Evolutionary conservation across 2,797 vertebrate genomes (phyloP).

Genomic region (Leucoraja ocellata): DNA sequence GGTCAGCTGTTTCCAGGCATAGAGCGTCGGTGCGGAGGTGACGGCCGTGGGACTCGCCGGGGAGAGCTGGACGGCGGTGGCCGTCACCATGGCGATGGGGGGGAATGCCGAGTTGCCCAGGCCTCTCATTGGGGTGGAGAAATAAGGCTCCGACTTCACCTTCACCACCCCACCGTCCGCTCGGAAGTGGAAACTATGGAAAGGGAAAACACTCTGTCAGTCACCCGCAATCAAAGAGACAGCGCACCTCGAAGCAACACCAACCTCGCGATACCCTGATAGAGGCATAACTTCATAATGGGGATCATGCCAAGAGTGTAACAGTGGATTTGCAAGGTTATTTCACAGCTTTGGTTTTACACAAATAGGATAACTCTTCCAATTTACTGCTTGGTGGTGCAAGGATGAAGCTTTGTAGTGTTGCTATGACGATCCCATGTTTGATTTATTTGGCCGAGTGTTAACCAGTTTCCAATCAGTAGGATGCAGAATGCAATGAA

Average conservation of each 20-base stretch:
- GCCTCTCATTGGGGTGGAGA: slow-evolving; percentile 60
- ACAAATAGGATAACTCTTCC: background rate
- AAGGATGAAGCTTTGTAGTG: background rate
- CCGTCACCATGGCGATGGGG: slow-evolving; percentile 68
- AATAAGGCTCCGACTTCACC: slow-evolving; percentile 71
- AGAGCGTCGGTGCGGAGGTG: slow-evolving; percentile 78
- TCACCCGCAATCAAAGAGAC: background rate
- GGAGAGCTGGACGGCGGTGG: slow-evolving; percentile 67
- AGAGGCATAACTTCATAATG: background rate
- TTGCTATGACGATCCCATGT: background rate
- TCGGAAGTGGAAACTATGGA: slow-evolving; percentile 86
- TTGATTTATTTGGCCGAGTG: background rate
- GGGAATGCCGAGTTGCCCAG: slow-evolving; percentile 62
- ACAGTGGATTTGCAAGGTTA: background rate
- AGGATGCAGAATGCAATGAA: background rate
- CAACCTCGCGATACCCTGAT: background rate
- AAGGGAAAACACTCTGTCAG: slow-evolving; percentile 3
- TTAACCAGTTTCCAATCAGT: background rate
- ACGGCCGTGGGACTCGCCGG: slow-evolving; percentile 67
- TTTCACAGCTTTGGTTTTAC: background rate
- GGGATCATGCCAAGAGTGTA: background rate
- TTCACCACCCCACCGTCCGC: slow-evolving; percentile 73
- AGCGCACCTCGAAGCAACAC: background rate
- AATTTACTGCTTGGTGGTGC: background rate
- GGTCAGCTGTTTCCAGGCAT: slow-evolving; percentile 94